Evolutionary conservation across 2,888 invertebrate species (phyloP).

Genomic region (Melanophora roralis): DNA sequence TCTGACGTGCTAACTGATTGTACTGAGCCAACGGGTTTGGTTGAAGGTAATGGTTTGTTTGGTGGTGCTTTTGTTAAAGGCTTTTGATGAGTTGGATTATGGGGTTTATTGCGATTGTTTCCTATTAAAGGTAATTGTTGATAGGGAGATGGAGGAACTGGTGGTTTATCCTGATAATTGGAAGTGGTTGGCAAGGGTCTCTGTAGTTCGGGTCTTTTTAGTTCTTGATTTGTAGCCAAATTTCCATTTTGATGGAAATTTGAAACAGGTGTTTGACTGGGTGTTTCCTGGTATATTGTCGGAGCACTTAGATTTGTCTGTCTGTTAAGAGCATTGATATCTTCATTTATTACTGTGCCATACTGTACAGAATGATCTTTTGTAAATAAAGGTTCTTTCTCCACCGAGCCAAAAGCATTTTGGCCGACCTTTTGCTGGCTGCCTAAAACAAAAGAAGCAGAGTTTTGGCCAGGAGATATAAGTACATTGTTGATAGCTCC

Average conservation of each 20-base stretch:
- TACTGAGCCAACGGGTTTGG: slow-evolving; percentile 21
- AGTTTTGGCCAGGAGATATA: slow-evolving; percentile 82
- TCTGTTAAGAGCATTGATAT: slow-evolving; percentile 68
- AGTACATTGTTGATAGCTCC: slow-evolving; percentile 81
- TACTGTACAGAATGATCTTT: slow-evolving; percentile 74
- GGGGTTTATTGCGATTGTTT: slow-evolving; percentile 56
- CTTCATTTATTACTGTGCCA: slow-evolving; percentile 74
- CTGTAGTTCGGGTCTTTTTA: slow-evolving; percentile 30
- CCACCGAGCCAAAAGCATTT: slow-evolving; percentile 77
- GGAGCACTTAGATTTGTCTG: slow-evolving; percentile 48
- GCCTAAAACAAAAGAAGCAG: slow-evolving; percentile 82
- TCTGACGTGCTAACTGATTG: slow-evolving; percentile 33
- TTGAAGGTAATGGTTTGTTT: slow-evolving; percentile 24
- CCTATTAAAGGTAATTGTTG: slow-evolving; percentile 71
- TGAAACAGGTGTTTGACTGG: slow-evolving; percentile 62
- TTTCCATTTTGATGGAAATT: slow-evolving; percentile 68
- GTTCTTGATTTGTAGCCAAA: slow-evolving; percentile 33
- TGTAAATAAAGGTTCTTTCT: slow-evolving; percentile 78
- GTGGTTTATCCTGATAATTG: slow-evolving; percentile 64
- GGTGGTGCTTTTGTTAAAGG: slow-evolving; percentile 33
- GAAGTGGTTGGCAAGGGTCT: slow-evolving; percentile 14
- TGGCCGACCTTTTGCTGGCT: slow-evolving; percentile 80
- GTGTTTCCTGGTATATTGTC: slow-evolving; percentile 44
- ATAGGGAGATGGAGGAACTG: slow-evolving; percentile 71
- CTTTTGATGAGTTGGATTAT: slow-evolving; percentile 61